Conservation (phyloP, 2,888 invertebrate species). For the Cerastis rubricosa region DNA sequence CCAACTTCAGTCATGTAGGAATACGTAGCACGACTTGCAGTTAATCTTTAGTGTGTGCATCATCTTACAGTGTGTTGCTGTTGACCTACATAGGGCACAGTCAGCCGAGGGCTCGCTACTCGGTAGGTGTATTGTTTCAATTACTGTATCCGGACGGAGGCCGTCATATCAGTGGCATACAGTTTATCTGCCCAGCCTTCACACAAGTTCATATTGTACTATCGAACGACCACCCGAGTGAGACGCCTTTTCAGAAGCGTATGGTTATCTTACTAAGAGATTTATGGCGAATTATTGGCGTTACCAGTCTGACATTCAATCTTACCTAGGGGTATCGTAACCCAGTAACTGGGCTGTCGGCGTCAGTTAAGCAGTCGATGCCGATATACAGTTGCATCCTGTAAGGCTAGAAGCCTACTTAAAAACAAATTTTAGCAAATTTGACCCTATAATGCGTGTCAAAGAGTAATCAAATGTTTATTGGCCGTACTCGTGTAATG, state of each 20-base stretch:
- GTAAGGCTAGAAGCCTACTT: neutral
- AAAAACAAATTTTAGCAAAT: neutral
- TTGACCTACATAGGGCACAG: slow-evolving; percentile 24
- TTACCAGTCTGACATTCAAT: neutral
- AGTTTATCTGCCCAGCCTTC: neutral
- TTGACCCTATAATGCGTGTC: neutral
- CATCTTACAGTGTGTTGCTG: slow-evolving; percentile 27
- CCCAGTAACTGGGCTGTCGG: neutral
- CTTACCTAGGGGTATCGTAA: neutral
- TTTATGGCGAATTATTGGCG: neutral
- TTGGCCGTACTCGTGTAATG: slow-evolving; percentile 18
- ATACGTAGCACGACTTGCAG: slow-evolving; percentile 43
- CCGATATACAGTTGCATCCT: neutral
- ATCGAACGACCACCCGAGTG: neutral
- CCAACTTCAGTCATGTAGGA: slow-evolving; percentile 12
- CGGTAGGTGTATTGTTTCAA: slow-evolving; percentile 58
- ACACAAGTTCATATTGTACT: neutral
- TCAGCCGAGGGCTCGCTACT: slow-evolving; percentile 32
- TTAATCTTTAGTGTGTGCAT: slow-evolving; percentile 24
- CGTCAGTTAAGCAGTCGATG: neutral
- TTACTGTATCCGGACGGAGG: slow-evolving; percentile 46
- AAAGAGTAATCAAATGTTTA: slow-evolving; percentile 18
- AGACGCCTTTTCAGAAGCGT: neutral
- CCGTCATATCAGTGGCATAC: slow-evolving; percentile 18
- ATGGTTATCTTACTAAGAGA: neutral